These are phyloP conservation scores for Danio aesculapii DNA, from an alignment of 2,797 vertebrate genomes.

Conservation along the genomic window DNA sequence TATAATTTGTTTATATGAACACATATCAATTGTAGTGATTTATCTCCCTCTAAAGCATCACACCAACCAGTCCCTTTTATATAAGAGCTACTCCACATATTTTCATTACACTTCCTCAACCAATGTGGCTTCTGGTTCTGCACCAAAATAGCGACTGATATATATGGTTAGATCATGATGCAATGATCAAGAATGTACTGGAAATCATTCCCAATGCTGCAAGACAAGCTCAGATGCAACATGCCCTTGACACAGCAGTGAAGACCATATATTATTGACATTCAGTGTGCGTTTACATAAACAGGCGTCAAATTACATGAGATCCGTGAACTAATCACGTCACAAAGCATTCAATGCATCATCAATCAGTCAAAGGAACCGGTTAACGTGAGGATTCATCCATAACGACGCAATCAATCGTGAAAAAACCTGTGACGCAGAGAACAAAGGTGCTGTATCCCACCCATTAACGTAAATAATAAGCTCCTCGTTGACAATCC, in stretches of 20 bases:
- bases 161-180: not conserved
- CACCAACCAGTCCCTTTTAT: not conserved
- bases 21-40: not conserved
- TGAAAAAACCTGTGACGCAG: conserved; percentile 56
- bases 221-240: conserved; percentile 32
- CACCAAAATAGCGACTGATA: not conserved
- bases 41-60: not conserved
- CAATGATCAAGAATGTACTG: conserved; percentile 10
- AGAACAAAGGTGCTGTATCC: conserved; percentile 57
- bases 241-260: conserved; percentile 37
- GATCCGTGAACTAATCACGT: not conserved
- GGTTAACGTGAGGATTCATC: not conserved
- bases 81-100: not conserved
- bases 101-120: not conserved
- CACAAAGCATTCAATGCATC: conserved; percentile 5
- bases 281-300: conserved; percentile 45
- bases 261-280: conserved; percentile 47
- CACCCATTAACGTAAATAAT: conserved; percentile 34
- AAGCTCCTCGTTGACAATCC: not conserved
- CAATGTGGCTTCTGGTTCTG: not conserved
- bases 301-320: conserved; percentile 12
- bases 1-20: not conserved
- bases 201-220: conserved; percentile 30
- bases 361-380: not conserved
- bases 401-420: conserved; percentile 16